Base-by-base conservation (phyloP, 2,797 vertebrate species). In the Melanotaenia parkinsoni region DNA sequence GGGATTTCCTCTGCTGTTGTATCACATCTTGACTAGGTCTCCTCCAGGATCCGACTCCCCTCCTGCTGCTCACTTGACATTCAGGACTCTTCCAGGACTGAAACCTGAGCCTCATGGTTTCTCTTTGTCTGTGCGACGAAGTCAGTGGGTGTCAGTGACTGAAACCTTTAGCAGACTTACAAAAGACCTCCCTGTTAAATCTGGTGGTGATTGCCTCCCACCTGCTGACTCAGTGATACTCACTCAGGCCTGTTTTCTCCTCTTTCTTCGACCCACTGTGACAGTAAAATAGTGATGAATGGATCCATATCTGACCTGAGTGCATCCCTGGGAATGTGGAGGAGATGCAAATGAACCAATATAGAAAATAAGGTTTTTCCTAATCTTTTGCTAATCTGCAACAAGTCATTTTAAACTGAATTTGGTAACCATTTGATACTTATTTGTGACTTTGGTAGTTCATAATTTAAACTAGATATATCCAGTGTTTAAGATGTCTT, bases 101-200 rank as follows among this genome's bases (percentile, higher is more conserved):
- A 90, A 93, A 94, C 82, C 47, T 35, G 89, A 93, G 88, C 83
- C 62, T 24, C 63, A 63, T 79, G 89, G 87, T 94, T 90, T 88
- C 90, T 67, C 69, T 81, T 73, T 76, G 79, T 79, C 83, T 63
- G 67, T 81, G 68, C 66, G 72, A 60, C 50, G 67, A 54, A 79
- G 69, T 79, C 69, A 43, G 73, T 3, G 65, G 35, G 45, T 68
- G 75, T 73, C 67, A 58, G 57, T 33, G 73, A 65, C 81, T 32
- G 57, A 73, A 76, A 82, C 75, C 53, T 33, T 68, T 67, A 57
- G 38, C 43, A 64, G 64, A 68, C 69, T 28, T 53, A 32, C 32
- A 22, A 45, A 54, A 62, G 67, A 66, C 51, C 69, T 54, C 64
- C 77, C 58, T 54, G 38, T 76, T 83, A 80, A 84, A 84, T 81